Conservation (phyloP, 2,888 invertebrate genomes). For the Apoda limacodes region DNA sequence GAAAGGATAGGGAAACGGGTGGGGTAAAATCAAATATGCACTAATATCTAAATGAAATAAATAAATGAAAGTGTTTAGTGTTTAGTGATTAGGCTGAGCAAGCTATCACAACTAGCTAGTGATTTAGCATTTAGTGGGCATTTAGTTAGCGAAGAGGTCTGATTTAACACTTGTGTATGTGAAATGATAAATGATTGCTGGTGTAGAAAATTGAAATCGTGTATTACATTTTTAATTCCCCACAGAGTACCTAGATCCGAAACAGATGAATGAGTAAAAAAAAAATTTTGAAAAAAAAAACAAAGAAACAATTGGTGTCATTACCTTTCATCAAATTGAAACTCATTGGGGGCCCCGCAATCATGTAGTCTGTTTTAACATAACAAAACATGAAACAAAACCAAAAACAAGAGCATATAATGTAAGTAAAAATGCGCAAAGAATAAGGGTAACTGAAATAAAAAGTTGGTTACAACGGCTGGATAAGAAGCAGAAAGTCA, state of each 20-base stretch:
- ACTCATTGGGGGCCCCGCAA: slow-evolving; percentile 84
- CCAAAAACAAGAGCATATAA: slow-evolving; percentile 73
- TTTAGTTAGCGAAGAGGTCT: slow-evolving; percentile 2
- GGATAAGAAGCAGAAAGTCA: slow-evolving; percentile 51
- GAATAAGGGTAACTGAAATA: slow-evolving; percentile 38
- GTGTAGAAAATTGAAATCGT: slow-evolving; percentile 26
- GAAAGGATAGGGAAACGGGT: slow-evolving; percentile 46
- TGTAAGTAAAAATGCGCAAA: slow-evolving; percentile 68
- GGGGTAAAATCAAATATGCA: slow-evolving; percentile 49
- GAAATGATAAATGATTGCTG: slow-evolving; percentile 33
- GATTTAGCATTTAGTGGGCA: slow-evolving; percentile 4
- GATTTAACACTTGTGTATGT: slow-evolving; percentile 23
- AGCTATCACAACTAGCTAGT: slow-evolving; percentile 38
- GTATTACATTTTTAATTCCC: slow-evolving; percentile 42
- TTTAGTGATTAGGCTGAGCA: slow-evolving; percentile 43
- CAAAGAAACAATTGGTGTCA: slow-evolving; percentile 48
- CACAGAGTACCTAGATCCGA: slow-evolving; percentile 54
- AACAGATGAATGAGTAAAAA: slow-evolving; percentile 46
- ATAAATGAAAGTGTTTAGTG: slow-evolving; percentile 17
- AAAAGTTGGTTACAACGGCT: slow-evolving; percentile 34
- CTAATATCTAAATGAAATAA: slow-evolving; percentile 23
- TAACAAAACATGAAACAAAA: slow-evolving; percentile 82
- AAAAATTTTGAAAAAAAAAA: slow-evolving; percentile 51
- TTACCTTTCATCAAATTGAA: slow-evolving; percentile 92
- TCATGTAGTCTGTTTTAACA: slow-evolving; percentile 74